phyloP scores from a whole-genome alignment of 2,113 vertebrate species.

The Setophaga coronata region DNA sequence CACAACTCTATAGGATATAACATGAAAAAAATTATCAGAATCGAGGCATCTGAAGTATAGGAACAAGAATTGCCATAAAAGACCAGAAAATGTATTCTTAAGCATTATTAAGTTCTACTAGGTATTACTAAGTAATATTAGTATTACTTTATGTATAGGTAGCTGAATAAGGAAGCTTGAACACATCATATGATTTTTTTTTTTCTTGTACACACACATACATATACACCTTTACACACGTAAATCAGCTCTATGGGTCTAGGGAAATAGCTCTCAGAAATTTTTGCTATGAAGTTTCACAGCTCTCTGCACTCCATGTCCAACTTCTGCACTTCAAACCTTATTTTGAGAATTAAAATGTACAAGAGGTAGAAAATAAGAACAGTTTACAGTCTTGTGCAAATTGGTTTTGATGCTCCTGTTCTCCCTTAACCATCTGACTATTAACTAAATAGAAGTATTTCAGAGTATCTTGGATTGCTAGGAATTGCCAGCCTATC shows the following conservation, averaged over 20 bases:
- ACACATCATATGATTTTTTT: background rate
- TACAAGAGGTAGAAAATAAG: background rate
- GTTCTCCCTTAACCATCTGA: background rate
- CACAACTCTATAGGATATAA: background rate
- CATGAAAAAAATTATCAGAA: background rate
- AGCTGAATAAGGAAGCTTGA: background rate
- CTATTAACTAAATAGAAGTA: background rate
- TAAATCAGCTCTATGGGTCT: accelerated
- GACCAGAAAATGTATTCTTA: background rate
- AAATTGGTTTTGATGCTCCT: background rate
- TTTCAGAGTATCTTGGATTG: background rate
- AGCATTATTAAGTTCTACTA: background rate
- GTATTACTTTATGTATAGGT: background rate
- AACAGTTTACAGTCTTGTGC: background rate
- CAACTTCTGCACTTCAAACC: background rate
- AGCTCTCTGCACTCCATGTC: background rate
- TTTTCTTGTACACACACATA: background rate
- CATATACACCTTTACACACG: background rate
- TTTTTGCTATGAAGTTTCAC: background rate
- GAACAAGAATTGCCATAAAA: background rate
- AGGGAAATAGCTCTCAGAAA: background rate
- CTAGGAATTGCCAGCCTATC: background rate
- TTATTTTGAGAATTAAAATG: background rate
- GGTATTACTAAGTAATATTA: background rate
- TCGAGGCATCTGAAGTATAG: background rate